Evolutionary conservation across 1,140 invertebrate genomes (phyloP).

Genomic region (Anoplophora glabripennis): DNA sequence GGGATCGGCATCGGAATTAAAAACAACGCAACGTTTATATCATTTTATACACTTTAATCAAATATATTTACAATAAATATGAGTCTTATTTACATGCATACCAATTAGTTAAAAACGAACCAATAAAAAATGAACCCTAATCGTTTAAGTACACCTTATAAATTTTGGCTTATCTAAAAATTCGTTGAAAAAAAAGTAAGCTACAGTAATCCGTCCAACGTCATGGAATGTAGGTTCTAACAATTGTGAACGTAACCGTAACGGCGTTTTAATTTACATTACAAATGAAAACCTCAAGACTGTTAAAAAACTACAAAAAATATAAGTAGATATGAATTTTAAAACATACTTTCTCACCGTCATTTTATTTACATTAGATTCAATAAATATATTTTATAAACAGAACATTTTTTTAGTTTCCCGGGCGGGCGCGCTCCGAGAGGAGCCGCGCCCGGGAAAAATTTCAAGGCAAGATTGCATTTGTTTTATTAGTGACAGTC

Average conservation of each 20-base stretch:
- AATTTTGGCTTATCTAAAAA: constrained; percentile 17
- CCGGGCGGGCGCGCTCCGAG: neutral
- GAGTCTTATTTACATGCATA: constrained; percentile 32
- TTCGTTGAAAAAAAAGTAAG: constrained; percentile 11
- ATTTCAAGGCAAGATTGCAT: constrained; percentile 29
- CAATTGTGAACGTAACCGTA: neutral
- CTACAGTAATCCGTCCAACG: neutral
- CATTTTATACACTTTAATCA: constrained; percentile 32
- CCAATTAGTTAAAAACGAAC: constrained; percentile 25
- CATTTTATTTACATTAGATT: constrained; percentile 18
- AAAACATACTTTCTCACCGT: constrained; percentile 5
- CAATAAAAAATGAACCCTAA: constrained; percentile 22
- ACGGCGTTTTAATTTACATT: neutral
- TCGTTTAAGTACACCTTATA: constrained; percentile 9
- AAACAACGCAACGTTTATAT: too few relatives aligned
- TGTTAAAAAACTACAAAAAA: too few relatives aligned
- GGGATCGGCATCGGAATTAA: too few relatives aligned
- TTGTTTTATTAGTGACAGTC: constrained; percentile 13
- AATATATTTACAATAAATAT: constrained; percentile 44
- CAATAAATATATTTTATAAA: constrained; percentile 17
- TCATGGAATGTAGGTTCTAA: constrained; percentile 5
- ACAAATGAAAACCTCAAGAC: neutral
- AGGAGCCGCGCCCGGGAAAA: neutral
- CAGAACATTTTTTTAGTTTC: neutral
- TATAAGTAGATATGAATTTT: neutral